Conservation (phyloP, 1,140 invertebrate genomes). For the Ylistrum balloti region DNA sequence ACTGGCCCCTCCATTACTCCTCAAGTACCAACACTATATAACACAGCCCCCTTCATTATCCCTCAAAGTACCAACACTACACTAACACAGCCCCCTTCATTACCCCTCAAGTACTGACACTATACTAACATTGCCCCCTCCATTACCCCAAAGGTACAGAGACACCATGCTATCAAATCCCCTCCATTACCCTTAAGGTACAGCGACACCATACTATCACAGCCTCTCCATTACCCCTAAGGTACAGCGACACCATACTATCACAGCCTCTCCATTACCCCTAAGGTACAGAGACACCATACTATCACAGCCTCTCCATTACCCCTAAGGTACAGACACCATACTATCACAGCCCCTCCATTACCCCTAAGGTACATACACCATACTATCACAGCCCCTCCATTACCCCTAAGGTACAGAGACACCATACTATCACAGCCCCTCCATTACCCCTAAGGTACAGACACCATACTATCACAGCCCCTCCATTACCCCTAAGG, state of each 20-base stretch:
- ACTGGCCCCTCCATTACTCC: background rate
- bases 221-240: background rate
- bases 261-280: background rate
- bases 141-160: background rate
- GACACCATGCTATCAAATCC: background rate
- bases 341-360: background rate
- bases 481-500: background rate
- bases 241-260: background rate
- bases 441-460: background rate
- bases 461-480: background rate
- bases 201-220: no score
- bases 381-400: no score
- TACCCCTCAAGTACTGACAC: background rate
- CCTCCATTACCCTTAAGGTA: background rate
- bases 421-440: background rate
- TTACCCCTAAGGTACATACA: no score
- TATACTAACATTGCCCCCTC: background rate
- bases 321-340: background rate
- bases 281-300: background rate
- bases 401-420: background rate
- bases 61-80: background rate
- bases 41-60: background rate
- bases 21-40: background rate
- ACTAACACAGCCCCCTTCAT: background rate
- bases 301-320: background rate